These are phyloP conservation scores for Blennius ocellaris DNA, from an alignment of 2,113 vertebrate species.

Conservation along the genomic window DNA sequence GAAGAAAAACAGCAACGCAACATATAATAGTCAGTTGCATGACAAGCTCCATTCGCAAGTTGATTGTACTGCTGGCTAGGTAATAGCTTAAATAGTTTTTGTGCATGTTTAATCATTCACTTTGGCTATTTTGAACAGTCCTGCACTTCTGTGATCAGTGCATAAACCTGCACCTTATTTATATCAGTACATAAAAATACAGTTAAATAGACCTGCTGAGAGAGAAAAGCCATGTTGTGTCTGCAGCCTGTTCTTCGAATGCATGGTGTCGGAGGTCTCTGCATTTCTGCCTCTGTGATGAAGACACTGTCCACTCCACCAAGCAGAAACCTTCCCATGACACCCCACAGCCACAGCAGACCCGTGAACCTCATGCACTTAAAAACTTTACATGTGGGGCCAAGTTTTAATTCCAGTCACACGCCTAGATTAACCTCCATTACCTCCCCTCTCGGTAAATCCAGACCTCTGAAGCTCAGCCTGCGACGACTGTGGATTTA, in stretches of 20 bases:
- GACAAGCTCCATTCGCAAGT: no score
- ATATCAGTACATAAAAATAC: no score
- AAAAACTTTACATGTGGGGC: conserved; percentile 25
- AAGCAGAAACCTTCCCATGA: conserved; percentile 5
- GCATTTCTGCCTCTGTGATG: neutral
- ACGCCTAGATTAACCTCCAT: conserved; percentile 50
- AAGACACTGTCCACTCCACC: neutral
- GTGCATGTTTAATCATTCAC: no score
- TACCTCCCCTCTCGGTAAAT: conserved; percentile 21
- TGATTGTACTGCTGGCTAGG: no score
- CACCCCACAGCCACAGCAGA: conserved; percentile 17
- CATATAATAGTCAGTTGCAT: no score
- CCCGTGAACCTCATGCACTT: neutral
- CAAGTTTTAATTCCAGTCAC: conserved; percentile 61
- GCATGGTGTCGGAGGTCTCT: neutral
- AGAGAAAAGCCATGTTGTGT: neutral
- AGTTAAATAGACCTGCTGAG: neutral
- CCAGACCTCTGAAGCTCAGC: conserved; percentile 28
- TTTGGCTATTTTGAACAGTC: no score
- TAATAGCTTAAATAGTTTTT: no score
- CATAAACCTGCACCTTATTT: no score
- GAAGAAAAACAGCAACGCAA: no score
- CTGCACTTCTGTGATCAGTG: no score
- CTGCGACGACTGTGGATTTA: conserved; percentile 10
- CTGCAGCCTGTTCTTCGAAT: conserved; percentile 5